Conservation (phyloP, 2,888 invertebrate genomes). For the Melipona bicolor region DNA sequence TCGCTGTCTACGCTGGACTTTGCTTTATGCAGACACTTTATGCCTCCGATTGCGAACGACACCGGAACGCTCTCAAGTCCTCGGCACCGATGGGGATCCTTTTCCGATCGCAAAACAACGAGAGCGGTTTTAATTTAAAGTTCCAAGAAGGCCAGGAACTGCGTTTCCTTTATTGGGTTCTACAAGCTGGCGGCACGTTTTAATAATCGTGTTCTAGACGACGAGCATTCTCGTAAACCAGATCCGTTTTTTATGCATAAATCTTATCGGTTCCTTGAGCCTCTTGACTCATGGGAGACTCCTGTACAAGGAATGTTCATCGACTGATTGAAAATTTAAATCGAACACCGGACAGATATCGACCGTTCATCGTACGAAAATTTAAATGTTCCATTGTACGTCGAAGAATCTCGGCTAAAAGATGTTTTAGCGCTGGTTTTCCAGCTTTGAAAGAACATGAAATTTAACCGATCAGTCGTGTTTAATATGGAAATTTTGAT, state of each 20-base stretch:
- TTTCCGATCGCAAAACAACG: slow-evolving; percentile 78
- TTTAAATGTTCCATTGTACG: slow-evolving; percentile 2
- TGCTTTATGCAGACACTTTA: slow-evolving; percentile 83
- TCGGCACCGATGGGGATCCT: slow-evolving; percentile 77
- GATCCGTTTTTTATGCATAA: slow-evolving; percentile 54
- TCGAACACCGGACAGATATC: slow-evolving; percentile 30
- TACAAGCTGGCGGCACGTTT: slow-evolving; percentile 64
- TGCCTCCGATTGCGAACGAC: slow-evolving; percentile 84
- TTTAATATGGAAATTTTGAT: background rate
- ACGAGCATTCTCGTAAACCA: slow-evolving; percentile 67
- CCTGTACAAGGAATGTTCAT: slow-evolving; percentile 29
- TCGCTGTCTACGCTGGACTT: slow-evolving; percentile 66
- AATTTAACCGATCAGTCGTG: background rate
- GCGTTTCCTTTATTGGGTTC: slow-evolving; percentile 52
- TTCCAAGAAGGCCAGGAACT: slow-evolving; percentile 64
- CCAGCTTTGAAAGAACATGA: background rate
- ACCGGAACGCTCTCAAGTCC: slow-evolving; percentile 83
- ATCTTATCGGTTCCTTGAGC: slow-evolving; percentile 49
- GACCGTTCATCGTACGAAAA: slow-evolving; percentile 5
- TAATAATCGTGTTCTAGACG: slow-evolving; percentile 69
- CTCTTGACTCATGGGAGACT: background rate
- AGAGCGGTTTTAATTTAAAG: slow-evolving; percentile 81
- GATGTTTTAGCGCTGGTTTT: slow-evolving; percentile 3
- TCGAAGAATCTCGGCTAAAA: background rate
- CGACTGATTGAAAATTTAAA: slow-evolving; percentile 49